Percentiles rank a stretch among this genome's conserved stretches.
Conservation (phyloP, 2,797 vertebrate genomes). For the Enteromius mattozi region DNA sequence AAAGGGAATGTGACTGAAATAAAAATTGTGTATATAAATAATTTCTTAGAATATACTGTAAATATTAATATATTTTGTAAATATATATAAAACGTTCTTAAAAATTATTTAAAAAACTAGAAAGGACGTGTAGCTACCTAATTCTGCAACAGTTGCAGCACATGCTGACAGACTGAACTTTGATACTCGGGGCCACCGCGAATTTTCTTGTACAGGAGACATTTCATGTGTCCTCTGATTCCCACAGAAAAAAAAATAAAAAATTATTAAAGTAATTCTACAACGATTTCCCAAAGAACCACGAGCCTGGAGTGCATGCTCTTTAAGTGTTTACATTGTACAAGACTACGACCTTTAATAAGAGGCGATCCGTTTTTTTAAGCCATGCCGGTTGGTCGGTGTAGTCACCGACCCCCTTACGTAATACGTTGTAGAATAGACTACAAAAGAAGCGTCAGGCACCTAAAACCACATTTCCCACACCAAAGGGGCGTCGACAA, state of each 20-base stretch:
- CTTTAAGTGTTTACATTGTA: constrained; percentile 32
- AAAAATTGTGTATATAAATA: constrained; percentile 1
- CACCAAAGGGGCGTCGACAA: not conserved
- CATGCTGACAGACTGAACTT: constrained; percentile 84
- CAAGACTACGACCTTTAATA: constrained; percentile 32
- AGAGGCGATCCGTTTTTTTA: not conserved
- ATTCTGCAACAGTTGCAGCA: constrained; percentile 83
- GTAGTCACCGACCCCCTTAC: constrained; percentile 10
- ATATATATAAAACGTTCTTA: too few species aligned
- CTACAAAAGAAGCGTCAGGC: not conserved
- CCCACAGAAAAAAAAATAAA: not conserved
- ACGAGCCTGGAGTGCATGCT: constrained; percentile 31
- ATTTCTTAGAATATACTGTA: not conserved
- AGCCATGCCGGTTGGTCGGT: constrained; percentile 2
- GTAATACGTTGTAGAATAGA: not conserved
- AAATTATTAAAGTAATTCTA: not conserved
- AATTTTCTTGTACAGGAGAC: constrained; percentile 60
- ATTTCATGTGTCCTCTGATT: constrained; percentile 14
- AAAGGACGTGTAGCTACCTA: constrained; percentile 71
- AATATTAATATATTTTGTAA: too few species aligned
- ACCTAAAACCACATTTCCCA: constrained; percentile 45
- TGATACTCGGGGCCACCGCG: constrained; percentile 77
- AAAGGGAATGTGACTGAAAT: constrained; percentile 85
- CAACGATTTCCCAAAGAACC: not conserved
- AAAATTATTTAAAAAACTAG: not conserved